These are phyloP conservation scores for Dione vanillae DNA, from an alignment of 2,888 invertebrate genomes.

Conservation along the genomic window DNA sequence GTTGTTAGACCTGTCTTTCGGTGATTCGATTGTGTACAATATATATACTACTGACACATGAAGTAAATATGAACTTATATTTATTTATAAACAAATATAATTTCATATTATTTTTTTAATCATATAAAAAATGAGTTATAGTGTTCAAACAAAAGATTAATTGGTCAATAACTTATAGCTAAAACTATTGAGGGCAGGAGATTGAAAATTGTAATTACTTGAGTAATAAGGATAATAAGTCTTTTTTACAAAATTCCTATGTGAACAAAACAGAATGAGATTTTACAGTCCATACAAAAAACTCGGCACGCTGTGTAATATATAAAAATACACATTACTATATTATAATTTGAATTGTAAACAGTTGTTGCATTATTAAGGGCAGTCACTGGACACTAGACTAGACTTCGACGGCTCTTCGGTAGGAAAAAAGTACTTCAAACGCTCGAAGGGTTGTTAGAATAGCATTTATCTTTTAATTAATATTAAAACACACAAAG, in stretches of 20 bases:
- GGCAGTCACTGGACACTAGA: not conserved
- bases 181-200: too few species aligned
- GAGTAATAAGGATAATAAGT: too few species aligned
- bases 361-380: not conserved
- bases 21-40: not conserved
- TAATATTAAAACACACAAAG: constrained; percentile 44
- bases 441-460: constrained; percentile 19
- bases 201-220: too few species aligned
- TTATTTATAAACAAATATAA: not conserved
- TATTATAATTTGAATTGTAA: not conserved
- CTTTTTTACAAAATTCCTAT: too few species aligned
- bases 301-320: too few species aligned
- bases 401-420: constrained; percentile 10
- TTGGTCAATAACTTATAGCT: too few species aligned
- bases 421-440: constrained; percentile 11
- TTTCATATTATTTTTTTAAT: too few species aligned
- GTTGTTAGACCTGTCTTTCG: constrained; percentile 7
- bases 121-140: too few species aligned
- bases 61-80: not conserved
- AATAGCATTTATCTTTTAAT: constrained; percentile 55
- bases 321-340: not conserved
- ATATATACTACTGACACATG: not conserved
- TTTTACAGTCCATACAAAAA: too few species aligned
- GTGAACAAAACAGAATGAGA: too few species aligned
- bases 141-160: too few species aligned